Percentiles rank a stretch among this genome's conserved stretches.
Conservation (phyloP, 2,113 vertebrate genomes). For the Pseudonaja textilis region DNA sequence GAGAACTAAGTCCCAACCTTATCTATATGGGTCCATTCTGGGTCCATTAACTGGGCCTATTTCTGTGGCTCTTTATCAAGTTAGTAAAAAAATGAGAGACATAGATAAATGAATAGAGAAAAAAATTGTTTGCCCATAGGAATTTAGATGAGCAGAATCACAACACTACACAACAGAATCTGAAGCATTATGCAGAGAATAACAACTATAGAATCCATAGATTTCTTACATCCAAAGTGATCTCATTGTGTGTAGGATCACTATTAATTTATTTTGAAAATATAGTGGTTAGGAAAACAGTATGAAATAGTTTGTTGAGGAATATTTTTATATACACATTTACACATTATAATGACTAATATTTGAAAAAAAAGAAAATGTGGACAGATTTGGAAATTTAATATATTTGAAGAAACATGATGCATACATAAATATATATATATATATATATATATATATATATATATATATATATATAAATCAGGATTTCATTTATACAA, state of each 20-base stretch:
- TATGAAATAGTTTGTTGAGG: background rate
- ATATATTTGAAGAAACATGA: slow-evolving; percentile 9
- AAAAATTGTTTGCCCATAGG: background rate
- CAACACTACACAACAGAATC: slow-evolving; percentile 2
- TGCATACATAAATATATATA: background rate
- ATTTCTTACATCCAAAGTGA: background rate
- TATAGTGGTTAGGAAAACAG: background rate
- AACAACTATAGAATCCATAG: background rate
- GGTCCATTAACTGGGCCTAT: slow-evolving; percentile 42
- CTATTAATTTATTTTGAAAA: background rate
- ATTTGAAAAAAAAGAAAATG: slow-evolving; percentile 12
- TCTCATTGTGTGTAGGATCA: background rate
- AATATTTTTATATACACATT: background rate
- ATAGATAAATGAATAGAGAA: slow-evolving; percentile 42
- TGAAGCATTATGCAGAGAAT: slow-evolving; percentile 1
- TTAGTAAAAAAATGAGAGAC: background rate
- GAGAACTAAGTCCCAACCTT: slow-evolving; percentile 35
- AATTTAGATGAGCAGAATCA: slow-evolving; percentile 30
- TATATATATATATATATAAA: slow-evolving; percentile 10
- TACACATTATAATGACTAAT: background rate
- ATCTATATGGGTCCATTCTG: slow-evolving; percentile 33
- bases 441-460: background rate
- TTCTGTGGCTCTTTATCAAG: slow-evolving; percentile 41
- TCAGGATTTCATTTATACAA: slow-evolving; percentile 24
- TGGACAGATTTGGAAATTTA: fast-evolving